Evolutionary conservation across 2,888 invertebrate genomes (phyloP), one percentile per base, ranked within the genome.

Genomic region (Hymenopus coronatus): DNA sequence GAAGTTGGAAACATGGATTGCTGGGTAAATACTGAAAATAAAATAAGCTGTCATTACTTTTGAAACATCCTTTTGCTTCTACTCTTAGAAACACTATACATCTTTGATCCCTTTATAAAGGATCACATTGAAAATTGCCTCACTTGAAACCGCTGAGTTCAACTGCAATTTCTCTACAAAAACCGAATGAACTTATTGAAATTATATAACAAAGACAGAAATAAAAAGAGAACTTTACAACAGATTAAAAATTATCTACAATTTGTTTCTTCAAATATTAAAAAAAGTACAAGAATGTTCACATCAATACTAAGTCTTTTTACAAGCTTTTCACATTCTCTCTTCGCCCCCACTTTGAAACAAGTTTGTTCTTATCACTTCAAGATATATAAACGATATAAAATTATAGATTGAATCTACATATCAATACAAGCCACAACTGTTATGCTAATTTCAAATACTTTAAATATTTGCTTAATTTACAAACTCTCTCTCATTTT

Each of bases 41-140:
- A 85, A 88, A 88, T 28, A 85, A 82, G 82, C 46, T 25, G 33
- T 30, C 20, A 84, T 33, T 87, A 89, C 54, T 89, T 89, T 89
- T 90, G 89, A 90, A 90, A 90, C 90, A 90, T 90, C 84, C 86
- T 90, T 89, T 88, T 90, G 90, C 90, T 90, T 89, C 90, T 90
- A 90, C 88, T 87, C 85, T 90, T 90, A 90, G 90, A 90, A 90
- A 90, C 90, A 81, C 90, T 90, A 90, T 90, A 90, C 90, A 93
- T 93, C 93, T 93, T 93, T 92, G 93, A 93, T 92, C 93, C 93
- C 93, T 93, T 93, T 93, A 93, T 93, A 93, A 93, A 93, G 93
- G 93, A 93, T 93, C 93, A 91, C 88, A 89, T 89, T 88, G 87
- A 88, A 88, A 88, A 88, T 88, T 89, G 88, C 88, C 84, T 89